Percentiles rank a stretch among this genome's conserved stretches.
Conservation (phyloP, 2,113 vertebrate species). For the Phyllopteryx taeniolatus region DNA sequence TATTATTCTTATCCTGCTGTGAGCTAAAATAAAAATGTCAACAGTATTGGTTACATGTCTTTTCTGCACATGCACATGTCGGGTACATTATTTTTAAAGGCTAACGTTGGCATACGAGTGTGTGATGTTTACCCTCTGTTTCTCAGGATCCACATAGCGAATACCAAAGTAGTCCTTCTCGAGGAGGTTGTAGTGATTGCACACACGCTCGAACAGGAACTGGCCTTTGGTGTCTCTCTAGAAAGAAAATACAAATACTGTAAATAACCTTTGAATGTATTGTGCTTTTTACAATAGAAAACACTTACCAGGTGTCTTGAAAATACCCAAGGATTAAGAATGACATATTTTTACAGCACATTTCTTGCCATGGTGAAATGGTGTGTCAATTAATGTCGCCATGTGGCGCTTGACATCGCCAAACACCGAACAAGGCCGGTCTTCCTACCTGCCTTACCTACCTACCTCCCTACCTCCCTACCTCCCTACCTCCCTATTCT, state of each 20-base stretch:
- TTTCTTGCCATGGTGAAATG: no score
- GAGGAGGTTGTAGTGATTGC: slow-evolving; percentile 96
- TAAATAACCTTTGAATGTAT: neutral
- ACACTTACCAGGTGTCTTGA: neutral
- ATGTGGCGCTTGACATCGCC: no score
- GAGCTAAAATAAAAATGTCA: neutral
- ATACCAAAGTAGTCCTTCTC: slow-evolving; percentile 99
- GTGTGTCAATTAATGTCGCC: no score
- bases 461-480: no score
- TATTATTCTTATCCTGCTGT: no score
- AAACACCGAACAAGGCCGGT: no score
- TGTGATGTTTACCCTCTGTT: slow-evolving; percentile 83
- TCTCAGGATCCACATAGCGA: slow-evolving; percentile 95
- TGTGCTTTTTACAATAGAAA: neutral
- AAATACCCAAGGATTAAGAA: neutral
- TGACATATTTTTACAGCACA: no score
- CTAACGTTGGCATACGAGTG: neutral
- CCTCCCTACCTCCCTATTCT: no score
- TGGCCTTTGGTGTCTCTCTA: slow-evolving; percentile 98
- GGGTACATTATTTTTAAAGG: neutral
- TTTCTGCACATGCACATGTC: neutral
- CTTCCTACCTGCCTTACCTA: no score
- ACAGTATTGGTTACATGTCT: neutral
- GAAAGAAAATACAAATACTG: slow-evolving; percentile 36
- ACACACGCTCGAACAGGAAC: slow-evolving; percentile 94